Evolutionary conservation across 2,113 vertebrate genomes (phyloP).

Genomic region (Phrynosoma blainvillii): DNA sequence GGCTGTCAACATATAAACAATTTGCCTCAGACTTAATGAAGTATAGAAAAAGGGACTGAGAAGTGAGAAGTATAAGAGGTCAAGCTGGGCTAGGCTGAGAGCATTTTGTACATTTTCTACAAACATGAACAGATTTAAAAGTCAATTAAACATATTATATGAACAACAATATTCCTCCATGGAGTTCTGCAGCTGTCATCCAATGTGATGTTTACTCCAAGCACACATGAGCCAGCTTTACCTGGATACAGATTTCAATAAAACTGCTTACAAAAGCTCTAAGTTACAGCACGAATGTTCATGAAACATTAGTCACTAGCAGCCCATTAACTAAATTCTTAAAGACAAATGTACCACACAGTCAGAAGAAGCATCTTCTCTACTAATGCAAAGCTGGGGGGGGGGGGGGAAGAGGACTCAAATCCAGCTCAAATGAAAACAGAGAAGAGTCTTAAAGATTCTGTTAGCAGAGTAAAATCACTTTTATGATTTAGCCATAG

Average conservation of each 20-base stretch:
- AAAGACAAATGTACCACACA: constrained; percentile 31
- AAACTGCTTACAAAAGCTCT: constrained; percentile 40
- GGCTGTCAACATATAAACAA: neutral
- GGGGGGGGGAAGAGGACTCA: neutral
- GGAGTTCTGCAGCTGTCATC: constrained; percentile 31
- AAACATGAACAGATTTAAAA: constrained; percentile 30
- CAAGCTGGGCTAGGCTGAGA: neutral
- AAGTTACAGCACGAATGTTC: constrained; percentile 22
- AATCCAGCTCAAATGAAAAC: neutral
- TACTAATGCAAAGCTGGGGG: neutral
- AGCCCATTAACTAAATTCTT: constrained; percentile 60
- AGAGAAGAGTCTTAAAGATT: neutral
- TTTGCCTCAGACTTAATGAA: neutral
- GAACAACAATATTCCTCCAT: neutral
- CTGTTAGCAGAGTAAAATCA: neutral
- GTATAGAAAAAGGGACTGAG: neutral
- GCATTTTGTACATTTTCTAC: constrained; percentile 7
- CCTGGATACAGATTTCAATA: constrained; percentile 38
- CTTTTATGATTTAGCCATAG: neutral
- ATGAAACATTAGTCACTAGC: constrained; percentile 49
- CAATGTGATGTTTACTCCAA: constrained; percentile 40
- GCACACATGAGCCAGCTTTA: constrained; percentile 38
- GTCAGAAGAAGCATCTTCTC: neutral
- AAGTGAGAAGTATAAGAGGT: neutral
- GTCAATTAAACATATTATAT: constrained; percentile 51